A percentile compares a stretch with the other conserved stretches of the same genome.
Conservation (phyloP, 2,797 vertebrate species). For the Poeciliopsis gracilis region DNA sequence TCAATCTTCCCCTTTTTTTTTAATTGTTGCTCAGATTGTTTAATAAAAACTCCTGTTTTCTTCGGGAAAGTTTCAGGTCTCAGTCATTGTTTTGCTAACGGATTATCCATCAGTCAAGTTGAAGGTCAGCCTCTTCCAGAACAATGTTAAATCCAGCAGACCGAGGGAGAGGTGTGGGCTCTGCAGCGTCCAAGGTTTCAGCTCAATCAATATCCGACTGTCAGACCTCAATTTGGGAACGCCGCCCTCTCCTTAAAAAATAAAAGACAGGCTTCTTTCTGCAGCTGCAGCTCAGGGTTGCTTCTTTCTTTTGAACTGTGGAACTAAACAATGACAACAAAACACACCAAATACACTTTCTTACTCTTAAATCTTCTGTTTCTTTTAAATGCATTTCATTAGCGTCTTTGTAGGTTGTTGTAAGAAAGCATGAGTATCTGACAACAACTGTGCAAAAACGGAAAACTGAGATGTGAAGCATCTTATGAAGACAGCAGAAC, state of each 20-base stretch:
- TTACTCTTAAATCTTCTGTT: neutral
- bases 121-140: slow-evolving; percentile 49
- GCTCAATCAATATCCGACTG: slow-evolving; percentile 66
- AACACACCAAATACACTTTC: neutral
- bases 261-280: slow-evolving; percentile 28
- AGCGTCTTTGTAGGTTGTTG: neutral
- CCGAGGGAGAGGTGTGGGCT: slow-evolving; percentile 35
- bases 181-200: slow-evolving; percentile 51
- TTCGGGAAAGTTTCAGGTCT: neutral
- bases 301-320: neutral
- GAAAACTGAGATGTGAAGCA: neutral
- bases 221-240: slow-evolving; percentile 49
- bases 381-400: neutral
- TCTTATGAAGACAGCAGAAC: neutral
- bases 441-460: neutral
- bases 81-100: slow-evolving; percentile 34
- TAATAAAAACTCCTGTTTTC: neutral
- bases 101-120: slow-evolving; percentile 28
- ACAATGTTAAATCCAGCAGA: slow-evolving; percentile 34
- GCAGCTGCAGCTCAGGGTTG: slow-evolving; percentile 31
- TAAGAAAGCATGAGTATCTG: neutral
- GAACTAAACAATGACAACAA: neutral
- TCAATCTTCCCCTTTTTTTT: neutral
- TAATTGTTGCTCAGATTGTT: neutral
- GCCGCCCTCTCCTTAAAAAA: slow-evolving; percentile 27